Percentiles rank a stretch among this genome's conserved stretches.
phyloP scores from a whole-genome alignment of 2,888 invertebrate genomes.

The Polia nebulosa region DNA sequence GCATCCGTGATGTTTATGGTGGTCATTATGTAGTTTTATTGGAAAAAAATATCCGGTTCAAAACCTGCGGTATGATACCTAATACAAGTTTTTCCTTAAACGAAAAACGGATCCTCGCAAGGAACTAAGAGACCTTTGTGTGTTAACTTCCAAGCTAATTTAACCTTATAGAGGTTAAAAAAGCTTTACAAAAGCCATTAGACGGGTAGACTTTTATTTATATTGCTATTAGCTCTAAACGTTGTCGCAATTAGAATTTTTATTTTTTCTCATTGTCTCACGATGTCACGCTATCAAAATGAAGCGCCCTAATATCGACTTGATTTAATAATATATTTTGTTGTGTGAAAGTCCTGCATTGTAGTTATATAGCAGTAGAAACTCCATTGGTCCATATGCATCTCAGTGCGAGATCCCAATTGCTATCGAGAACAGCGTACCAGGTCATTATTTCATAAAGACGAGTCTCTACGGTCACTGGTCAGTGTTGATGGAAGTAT shows the following conservation, averaged over 20 bases:
- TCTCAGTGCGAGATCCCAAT: conserved; percentile 29
- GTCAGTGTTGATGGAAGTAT: conserved; percentile 51
- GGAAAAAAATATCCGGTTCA: conserved; percentile 51
- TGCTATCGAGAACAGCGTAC: conserved; percentile 40
- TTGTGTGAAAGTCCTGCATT: not conserved
- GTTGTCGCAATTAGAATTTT: not conserved
- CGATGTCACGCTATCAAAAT: conserved; percentile 15
- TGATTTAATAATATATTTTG: not conserved
- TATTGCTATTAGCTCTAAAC: conserved; percentile 2
- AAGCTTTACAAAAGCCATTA: conserved; percentile 18
- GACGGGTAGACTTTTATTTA: conserved; percentile 6
- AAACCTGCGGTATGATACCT: conserved; percentile 34
- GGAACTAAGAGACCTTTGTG: conserved; percentile 26
- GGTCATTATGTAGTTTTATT: conserved; percentile 71
- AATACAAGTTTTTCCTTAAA: conserved; percentile 48
- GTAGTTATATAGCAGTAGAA: conserved; percentile 1
- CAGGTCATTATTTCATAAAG: conserved; percentile 56
- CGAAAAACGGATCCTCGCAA: conserved; percentile 34
- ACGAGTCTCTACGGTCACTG: conserved; percentile 26
- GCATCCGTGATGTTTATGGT: conserved; percentile 66
- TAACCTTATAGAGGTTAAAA: conserved; percentile 10
- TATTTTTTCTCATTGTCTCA: not conserved
- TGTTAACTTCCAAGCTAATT: conserved; percentile 24
- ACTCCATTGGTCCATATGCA: conserved; percentile 23
- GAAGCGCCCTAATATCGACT: not conserved